These are phyloP conservation scores for Drosophila kurseongensis DNA, from an alignment of 1,140 invertebrate species.

Conservation along the genomic window DNA sequence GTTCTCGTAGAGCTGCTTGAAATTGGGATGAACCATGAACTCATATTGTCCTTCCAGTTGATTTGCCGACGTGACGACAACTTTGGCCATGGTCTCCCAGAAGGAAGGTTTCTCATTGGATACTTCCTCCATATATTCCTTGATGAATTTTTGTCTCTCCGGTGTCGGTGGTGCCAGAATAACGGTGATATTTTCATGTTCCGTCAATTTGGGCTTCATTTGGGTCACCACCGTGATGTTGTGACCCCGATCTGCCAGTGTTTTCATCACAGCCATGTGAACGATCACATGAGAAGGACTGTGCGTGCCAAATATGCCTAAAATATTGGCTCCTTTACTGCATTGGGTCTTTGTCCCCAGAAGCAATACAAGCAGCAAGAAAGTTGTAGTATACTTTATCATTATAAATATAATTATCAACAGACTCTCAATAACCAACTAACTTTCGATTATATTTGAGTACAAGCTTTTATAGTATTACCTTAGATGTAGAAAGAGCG, in stretches of 20 bases:
- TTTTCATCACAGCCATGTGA: constrained; percentile 67
- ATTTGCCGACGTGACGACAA: neutral
- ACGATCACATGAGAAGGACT: constrained; percentile 78
- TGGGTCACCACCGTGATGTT: constrained; percentile 71
- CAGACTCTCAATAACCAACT: neutral
- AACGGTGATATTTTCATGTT: constrained; percentile 54
- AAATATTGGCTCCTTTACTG: constrained; percentile 55
- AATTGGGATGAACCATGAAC: constrained; percentile 43
- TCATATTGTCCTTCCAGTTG: constrained; percentile 54
- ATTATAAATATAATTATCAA: neutral
- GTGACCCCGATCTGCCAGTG: constrained; percentile 69
- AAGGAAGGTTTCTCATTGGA: constrained; percentile 35
- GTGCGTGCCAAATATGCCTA: constrained; percentile 68
- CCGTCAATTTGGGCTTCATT: constrained; percentile 46
- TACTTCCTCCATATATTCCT: constrained; percentile 33
- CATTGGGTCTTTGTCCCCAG: neutral
- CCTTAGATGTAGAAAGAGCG: neutral
- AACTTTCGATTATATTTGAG: neutral
- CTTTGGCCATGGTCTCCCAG: constrained; percentile 11
- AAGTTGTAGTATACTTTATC: neutral
- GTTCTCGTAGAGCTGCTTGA: constrained; percentile 54
- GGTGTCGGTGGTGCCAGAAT: constrained; percentile 49
- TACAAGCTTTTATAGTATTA: constrained; percentile 10
- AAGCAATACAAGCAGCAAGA: neutral
- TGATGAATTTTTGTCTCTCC: constrained; percentile 23